Evolutionary conservation across 2,113 vertebrate genomes (phyloP), one percentile per base, ranked within the genome.

Genomic region (Oryzias curvinotus): DNA sequence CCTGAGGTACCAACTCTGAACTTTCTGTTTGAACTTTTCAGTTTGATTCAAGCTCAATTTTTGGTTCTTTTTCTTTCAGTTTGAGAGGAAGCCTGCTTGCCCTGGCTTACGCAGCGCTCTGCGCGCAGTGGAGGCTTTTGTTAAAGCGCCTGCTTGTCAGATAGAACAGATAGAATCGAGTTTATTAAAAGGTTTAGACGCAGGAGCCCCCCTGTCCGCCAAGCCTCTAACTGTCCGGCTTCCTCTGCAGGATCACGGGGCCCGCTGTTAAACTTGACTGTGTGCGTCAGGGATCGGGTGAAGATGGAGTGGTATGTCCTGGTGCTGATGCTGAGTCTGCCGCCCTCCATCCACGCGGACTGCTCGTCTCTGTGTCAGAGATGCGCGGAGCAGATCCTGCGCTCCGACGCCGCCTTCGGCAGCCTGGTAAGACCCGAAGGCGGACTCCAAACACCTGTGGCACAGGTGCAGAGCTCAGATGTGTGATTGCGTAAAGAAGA

Each of bases 291-390:
- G 80, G 68, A 53, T 52, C 58, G 7, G 10, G 70, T 72, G 57
- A 61, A 82, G 72, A 99, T 98, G 97, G 93, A 88, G 61, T 92
- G 91, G 94, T 71, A 57, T 71, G 78, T 85, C 23, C 76, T 96
- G 83, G 77, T 81, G 47, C 71, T 97, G 89, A 80, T 85, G 5
- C 82, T 99, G 68, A 92, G 92, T 28, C 61, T 87, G 72, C 86
- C 93, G 2, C 81, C 57, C 8, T 86, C 76, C 1, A 81, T 86
- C 52, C 84, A 80, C 0, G 74, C 92, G 0, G 84, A 93, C 55
- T 98, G 96, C 25, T 78, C 88, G 25, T 82, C 88, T 16, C 85
- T 72, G 69, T 99, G 97, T 59, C 89, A 93, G 61, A 78, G 82
- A 74, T 99, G 97, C n/a, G 48, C 85, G 0, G 85, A 89, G 57